Conservation (phyloP, 2,113 vertebrate genomes). For the Ornithorhynchus anatinus region DNA sequence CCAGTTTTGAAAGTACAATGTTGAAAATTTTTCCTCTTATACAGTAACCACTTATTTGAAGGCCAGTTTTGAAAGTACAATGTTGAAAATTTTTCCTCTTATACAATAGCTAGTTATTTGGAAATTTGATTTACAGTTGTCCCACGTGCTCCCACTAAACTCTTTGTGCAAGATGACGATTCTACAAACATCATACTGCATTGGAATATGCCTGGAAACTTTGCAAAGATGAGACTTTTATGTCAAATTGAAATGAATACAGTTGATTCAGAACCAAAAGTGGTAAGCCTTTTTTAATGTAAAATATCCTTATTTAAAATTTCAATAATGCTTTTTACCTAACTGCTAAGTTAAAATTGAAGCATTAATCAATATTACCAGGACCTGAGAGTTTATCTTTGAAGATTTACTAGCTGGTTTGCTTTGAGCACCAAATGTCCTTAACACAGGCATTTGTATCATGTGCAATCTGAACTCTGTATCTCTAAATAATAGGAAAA, state of each 20-base stretch:
- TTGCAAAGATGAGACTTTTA: conserved; percentile 61
- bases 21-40: background rate
- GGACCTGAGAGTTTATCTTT: background rate
- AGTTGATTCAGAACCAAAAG: conserved; percentile 27
- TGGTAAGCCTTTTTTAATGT: conserved; percentile 59
- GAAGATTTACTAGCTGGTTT: background rate
- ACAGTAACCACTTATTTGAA: background rate
- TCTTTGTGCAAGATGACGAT: conserved; percentile 53
- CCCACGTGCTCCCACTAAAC: conserved; percentile 61
- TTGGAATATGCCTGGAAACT: conserved; percentile 71
- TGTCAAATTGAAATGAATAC: conserved; percentile 70
- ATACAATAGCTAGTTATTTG: background rate
- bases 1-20: background rate
- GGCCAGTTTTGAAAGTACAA: background rate
- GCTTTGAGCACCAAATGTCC: no score
- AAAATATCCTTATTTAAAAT: background rate
- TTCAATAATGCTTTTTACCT: background rate
- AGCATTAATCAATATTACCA: background rate
- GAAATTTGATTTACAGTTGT: conserved; percentile 62
- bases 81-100: background rate
- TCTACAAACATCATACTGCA: conserved; percentile 51
- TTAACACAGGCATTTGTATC: no score
- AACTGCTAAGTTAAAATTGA: background rate
- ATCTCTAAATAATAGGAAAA: no score
- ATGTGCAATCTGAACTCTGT: no score